Conservation (phyloP, 2,113 vertebrate species). For the Onychostruthus taczanowskii region DNA sequence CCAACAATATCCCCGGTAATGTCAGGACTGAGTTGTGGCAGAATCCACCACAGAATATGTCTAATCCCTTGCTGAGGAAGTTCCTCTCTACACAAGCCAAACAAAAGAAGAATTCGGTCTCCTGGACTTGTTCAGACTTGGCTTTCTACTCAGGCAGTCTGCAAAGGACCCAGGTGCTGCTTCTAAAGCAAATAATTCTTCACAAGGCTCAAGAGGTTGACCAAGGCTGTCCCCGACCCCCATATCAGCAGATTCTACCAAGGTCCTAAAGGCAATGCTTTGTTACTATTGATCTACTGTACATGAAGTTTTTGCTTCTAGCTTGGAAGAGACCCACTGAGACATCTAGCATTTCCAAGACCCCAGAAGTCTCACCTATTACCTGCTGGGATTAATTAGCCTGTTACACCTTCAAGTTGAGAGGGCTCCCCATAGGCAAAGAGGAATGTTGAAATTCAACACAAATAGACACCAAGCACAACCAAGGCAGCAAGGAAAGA, state of each 20-base stretch:
- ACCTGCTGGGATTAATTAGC: neutral
- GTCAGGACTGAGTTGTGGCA: neutral
- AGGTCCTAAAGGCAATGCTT: neutral
- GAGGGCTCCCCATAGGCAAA: rapidly evolving
- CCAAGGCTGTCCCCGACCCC: neutral
- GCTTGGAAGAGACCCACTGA: neutral
- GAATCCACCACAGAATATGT: neutral
- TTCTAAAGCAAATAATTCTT: neutral
- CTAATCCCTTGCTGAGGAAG: neutral
- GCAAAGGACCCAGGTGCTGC: neutral
- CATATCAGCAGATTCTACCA: neutral
- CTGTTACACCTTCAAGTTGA: neutral
- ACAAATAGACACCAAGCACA: neutral
- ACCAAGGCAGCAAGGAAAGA: neutral
- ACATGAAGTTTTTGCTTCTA: neutral
- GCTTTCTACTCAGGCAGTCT: neutral
- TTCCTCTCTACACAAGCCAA: neutral
- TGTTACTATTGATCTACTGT: neutral
- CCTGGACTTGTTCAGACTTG: neutral
- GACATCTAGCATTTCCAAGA: neutral
- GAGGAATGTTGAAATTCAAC: neutral
- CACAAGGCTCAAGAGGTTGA: neutral
- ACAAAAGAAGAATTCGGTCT: neutral
- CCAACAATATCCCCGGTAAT: neutral
- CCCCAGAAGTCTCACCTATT: neutral